Percentiles rank a stretch among this genome's conserved stretches.
Evolutionary conservation across 1,140 invertebrate genomes (phyloP).

Genomic region (Lysiphlebus fabarum): DNA sequence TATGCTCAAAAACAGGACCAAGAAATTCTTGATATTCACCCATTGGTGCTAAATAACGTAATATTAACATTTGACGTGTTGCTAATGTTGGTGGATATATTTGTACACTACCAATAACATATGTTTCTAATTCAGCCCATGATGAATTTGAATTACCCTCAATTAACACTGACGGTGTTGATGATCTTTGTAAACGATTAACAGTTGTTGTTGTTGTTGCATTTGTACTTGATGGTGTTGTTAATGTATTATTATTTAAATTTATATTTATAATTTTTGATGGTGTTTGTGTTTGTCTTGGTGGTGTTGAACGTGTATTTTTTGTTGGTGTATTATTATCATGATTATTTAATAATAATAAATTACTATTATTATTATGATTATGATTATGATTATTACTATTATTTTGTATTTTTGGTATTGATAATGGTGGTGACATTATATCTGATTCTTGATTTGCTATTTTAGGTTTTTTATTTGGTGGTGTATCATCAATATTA

Average conservation of each 20-base stretch:
- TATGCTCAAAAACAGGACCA: constrained; percentile 87
- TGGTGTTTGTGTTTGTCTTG: no score
- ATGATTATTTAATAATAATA: no score
- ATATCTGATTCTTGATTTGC: constrained; percentile 39
- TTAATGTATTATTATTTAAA: constrained; percentile 21
- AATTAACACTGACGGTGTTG: constrained; percentile 31
- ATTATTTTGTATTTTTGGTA: constrained; percentile 38
- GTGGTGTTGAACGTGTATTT: no score
- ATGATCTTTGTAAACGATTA: constrained; percentile 25
- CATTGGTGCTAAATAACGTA: constrained; percentile 89
- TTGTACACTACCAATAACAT: constrained; percentile 80
- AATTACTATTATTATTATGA: no score
- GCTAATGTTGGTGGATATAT: constrained; percentile 83
- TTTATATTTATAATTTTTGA: no score
- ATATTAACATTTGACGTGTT: constrained; percentile 87
- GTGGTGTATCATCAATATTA: constrained; percentile 32
- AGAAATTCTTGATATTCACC: constrained; percentile 97
- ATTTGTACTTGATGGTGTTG: constrained; percentile 26
- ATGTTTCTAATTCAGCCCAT: constrained; percentile 85
- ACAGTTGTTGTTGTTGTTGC: constrained; percentile 16
- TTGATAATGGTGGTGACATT: constrained; percentile 48
- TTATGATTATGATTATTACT: constrained; percentile 19
- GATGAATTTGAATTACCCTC: constrained; percentile 72
- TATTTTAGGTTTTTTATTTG: constrained; percentile 40
- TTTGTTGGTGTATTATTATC: no score